Conservation (phyloP, 1,140 invertebrate species). For the Phenacoccus solenopsis region DNA sequence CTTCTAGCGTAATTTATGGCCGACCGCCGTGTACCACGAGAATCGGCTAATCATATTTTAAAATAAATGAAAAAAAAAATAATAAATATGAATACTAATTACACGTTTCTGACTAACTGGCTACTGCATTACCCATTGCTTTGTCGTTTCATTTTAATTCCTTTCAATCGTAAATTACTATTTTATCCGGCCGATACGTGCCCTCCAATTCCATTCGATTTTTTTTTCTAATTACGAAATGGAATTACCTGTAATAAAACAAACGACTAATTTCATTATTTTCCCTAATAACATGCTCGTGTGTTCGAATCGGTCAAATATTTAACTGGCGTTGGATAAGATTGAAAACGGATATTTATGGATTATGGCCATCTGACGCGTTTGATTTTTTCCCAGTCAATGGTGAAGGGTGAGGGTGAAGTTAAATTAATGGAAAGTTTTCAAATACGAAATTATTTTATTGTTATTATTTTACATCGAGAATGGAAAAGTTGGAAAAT, state of each 20-base stretch:
- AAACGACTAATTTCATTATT: constrained; percentile 8
- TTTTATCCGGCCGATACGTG: constrained; percentile 9
- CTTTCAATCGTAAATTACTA: constrained; percentile 9
- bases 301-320: no score
- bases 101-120: constrained; percentile 13
- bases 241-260: constrained; percentile 9
- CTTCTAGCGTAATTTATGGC: constrained; percentile 10
- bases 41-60: constrained; percentile 15
- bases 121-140: not conserved
- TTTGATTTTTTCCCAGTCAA: no score
- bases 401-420: no score
- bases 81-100: constrained; percentile 18
- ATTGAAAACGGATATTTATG: no score
- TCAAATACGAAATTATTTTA: no score
- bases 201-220: not conserved
- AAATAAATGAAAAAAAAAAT: constrained; percentile 8
- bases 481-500: no score
- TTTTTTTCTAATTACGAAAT: constrained; percentile 13
- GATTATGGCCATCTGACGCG: no score
- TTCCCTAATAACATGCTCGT: not conserved
- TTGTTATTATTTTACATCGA: no score
- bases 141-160: constrained; percentile 14
- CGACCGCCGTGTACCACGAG: constrained; percentile 3
- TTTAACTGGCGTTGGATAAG: no score
- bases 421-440: no score